Conservation (phyloP, 2,113 vertebrate genomes). For the Tringa solitaria region DNA sequence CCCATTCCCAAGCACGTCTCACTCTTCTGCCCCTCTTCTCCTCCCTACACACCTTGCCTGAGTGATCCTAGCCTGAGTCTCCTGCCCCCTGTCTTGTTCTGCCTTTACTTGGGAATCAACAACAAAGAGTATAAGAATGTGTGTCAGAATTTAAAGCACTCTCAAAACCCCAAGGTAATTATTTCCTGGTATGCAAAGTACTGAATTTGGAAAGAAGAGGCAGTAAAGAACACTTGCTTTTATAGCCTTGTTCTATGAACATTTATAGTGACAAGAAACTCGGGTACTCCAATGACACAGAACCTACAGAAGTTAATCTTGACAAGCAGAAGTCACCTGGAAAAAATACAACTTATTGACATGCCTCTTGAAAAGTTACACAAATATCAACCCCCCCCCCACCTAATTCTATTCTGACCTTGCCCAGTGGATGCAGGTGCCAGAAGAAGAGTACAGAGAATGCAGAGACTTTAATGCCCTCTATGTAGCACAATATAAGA, state of each 20-base stretch:
- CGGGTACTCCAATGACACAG: not conserved
- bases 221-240: not conserved
- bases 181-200: not conserved
- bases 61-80: not conserved
- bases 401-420: not conserved
- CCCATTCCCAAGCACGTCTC: not conserved
- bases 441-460: not conserved
- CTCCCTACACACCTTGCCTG: not conserved
- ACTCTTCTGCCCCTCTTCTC: not conserved
- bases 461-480: not conserved
- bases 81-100: not conserved
- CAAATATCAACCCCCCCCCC: fast-evolving
- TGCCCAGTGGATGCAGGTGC: not conserved
- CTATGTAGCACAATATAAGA: not conserved
- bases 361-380: not conserved
- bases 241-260: not conserved
- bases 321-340: not conserved
- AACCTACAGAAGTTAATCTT: not conserved
- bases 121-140: not conserved
- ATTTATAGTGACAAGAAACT: not conserved
- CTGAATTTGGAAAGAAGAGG: not conserved
- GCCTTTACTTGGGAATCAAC: not conserved
- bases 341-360: not conserved
- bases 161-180: not conserved
- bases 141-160: not conserved